Conservation (phyloP, 2,797 vertebrate genomes). For the Rhodeus uyekii region DNA sequence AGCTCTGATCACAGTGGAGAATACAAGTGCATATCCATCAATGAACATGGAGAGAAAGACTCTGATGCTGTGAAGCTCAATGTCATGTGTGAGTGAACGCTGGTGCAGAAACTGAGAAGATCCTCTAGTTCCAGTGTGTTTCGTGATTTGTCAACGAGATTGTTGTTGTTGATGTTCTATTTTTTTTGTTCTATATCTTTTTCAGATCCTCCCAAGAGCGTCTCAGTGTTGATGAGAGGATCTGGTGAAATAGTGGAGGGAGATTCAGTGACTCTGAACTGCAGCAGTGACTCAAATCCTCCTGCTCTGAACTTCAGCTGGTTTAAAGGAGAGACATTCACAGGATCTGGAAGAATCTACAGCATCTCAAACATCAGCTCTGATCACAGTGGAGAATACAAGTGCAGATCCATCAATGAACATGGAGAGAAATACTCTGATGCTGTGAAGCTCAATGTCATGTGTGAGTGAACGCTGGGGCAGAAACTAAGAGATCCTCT, state of each 20-base stretch:
- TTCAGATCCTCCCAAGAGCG: not conserved
- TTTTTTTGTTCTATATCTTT: too few species aligned
- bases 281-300: constrained; percentile 59
- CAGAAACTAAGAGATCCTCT: too few species aligned
- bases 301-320: not conserved
- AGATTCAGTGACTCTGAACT: constrained; percentile 50
- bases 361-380: not conserved
- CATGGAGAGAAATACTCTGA: not conserved
- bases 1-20: not conserved
- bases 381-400: not conserved
- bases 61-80: not conserved
- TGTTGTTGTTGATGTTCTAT: too few species aligned
- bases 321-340: accelerated
- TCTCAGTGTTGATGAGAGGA: not conserved
- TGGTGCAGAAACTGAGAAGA: too few species aligned
- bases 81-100: constrained; percentile 17
- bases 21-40: not conserved
- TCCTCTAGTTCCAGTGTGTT: too few species aligned
- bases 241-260: constrained; percentile 32
- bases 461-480: too few species aligned
- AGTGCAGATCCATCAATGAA: not conserved
- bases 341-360: not conserved
- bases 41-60: not conserved
- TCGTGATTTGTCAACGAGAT: too few species aligned
- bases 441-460: not conserved